phyloP scores from a whole-genome alignment of 37 sponge, comb jelly and placozoan genomes.

The Theonella swinhoei region DNA sequence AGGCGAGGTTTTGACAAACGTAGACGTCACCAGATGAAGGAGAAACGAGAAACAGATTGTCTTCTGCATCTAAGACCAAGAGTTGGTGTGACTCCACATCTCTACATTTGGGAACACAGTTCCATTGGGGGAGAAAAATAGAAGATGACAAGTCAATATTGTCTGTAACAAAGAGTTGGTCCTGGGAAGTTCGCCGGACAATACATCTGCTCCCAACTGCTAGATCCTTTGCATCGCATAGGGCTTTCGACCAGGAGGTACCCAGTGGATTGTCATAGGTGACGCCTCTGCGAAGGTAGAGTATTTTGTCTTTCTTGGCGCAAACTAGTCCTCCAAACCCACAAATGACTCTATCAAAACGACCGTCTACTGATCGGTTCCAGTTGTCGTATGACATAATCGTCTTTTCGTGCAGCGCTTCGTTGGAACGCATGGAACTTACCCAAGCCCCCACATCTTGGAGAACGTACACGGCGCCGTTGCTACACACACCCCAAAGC shows the following conservation, averaged over 20 bases:
- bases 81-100: neutral
- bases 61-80: neutral
- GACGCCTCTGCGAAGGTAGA: constrained; percentile 34
- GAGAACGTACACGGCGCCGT: neutral
- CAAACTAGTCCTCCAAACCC: constrained; percentile 36
- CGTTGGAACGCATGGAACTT: neutral
- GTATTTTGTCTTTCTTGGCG: constrained; percentile 10
- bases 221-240: constrained; percentile 24
- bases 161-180: neutral
- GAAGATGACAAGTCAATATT: neutral
- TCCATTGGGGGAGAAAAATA: neutral
- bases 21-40: neutral
- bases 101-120: neutral
- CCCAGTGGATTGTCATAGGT: constrained; percentile 40
- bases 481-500: neutral
- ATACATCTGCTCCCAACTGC: constrained; percentile 30
- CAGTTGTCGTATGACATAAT: neutral
- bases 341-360: constrained; percentile 1
- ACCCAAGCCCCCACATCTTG: neutral
- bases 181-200: constrained; percentile 4
- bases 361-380: constrained; percentile 8
- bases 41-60: neutral
- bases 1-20: neutral
- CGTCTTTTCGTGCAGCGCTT: neutral
- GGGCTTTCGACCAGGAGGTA: neutral